Conservation (phyloP, 2,797 vertebrate genomes). For the Cossypha dichroa region DNA sequence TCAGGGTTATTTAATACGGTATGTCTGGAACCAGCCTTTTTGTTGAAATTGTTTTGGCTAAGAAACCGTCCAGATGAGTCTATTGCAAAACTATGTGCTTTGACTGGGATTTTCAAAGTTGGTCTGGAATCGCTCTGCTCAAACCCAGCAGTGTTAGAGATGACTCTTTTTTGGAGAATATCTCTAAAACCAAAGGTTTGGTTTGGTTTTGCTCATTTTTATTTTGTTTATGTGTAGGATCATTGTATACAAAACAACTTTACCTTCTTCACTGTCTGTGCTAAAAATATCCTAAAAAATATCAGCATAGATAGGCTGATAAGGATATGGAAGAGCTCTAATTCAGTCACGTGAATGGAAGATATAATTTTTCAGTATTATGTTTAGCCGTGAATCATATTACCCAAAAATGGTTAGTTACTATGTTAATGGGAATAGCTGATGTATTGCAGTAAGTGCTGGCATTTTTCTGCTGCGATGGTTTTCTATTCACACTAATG, state of each 20-base stretch:
- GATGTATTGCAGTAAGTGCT: conserved; percentile 31
- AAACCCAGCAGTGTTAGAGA: neutral
- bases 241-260: neutral
- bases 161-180: neutral
- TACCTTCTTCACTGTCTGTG: neutral
- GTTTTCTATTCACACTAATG: conserved; percentile 39
- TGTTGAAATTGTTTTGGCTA: conserved; percentile 70
- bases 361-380: neutral
- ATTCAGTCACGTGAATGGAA: neutral
- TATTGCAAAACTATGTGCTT: conserved; percentile 63
- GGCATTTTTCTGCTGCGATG: conserved; percentile 23
- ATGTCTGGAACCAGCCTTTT: conserved; percentile 63
- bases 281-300: neutral
- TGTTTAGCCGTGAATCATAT: neutral
- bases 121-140: neutral
- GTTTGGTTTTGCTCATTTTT: neutral
- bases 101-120: conserved; percentile 49
- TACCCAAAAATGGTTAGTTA: conserved; percentile 27
- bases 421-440: conserved; percentile 37
- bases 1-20: conserved; percentile 69
- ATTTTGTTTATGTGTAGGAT: neutral
- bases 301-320: neutral
- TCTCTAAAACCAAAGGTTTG: neutral
- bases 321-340: neutral
- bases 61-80: conserved; percentile 62